phyloP scores from a whole-genome alignment of 2,888 invertebrate genomes.

The Notocelia uddmanniana region DNA sequence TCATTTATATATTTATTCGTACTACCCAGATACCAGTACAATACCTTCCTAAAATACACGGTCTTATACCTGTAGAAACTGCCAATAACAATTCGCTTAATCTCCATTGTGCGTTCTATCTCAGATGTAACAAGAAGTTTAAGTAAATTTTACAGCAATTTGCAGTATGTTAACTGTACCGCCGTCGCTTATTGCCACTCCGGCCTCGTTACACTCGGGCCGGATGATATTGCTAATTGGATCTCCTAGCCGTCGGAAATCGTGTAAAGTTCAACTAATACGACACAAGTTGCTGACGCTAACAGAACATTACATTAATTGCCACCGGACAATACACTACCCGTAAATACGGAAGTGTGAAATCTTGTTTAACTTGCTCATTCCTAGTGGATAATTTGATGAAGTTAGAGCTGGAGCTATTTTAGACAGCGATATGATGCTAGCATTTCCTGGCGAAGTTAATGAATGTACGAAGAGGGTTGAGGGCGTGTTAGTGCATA shows the following conservation, averaged over 20 bases:
- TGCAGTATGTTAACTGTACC: constrained; percentile 76
- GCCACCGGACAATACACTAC: constrained; percentile 23
- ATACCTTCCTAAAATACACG: too few species aligned
- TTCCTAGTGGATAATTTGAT: constrained; percentile 22
- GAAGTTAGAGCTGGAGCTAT: constrained; percentile 17
- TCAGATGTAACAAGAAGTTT: constrained; percentile 63
- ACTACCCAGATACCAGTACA: too few species aligned
- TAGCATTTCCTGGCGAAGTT: constrained; percentile 19
- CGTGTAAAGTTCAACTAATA: constrained; percentile 79
- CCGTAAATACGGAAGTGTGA: constrained; percentile 18
- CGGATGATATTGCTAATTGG: constrained; percentile 83
- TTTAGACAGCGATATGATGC: constrained; percentile 22
- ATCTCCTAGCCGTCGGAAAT: constrained; percentile 78
- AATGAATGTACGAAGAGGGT: constrained; percentile 39
- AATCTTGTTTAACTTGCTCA: constrained; percentile 37
- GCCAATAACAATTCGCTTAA: constrained; percentile 59
- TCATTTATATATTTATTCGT: too few species aligned
- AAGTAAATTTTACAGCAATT: constrained; percentile 80
- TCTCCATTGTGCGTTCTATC: constrained; percentile 59
- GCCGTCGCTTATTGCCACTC: constrained; percentile 70
- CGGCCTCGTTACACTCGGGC: constrained; percentile 69
- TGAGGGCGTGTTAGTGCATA: constrained; percentile 41
- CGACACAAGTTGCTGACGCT: constrained; percentile 62
- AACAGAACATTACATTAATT: constrained; percentile 49
- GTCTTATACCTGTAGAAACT: constrained; percentile 27